Percentiles rank a stretch among this genome's conserved stretches.
Evolutionary conservation across 2,888 invertebrate genomes (phyloP).

Genomic region (Drosophila merina): DNA sequence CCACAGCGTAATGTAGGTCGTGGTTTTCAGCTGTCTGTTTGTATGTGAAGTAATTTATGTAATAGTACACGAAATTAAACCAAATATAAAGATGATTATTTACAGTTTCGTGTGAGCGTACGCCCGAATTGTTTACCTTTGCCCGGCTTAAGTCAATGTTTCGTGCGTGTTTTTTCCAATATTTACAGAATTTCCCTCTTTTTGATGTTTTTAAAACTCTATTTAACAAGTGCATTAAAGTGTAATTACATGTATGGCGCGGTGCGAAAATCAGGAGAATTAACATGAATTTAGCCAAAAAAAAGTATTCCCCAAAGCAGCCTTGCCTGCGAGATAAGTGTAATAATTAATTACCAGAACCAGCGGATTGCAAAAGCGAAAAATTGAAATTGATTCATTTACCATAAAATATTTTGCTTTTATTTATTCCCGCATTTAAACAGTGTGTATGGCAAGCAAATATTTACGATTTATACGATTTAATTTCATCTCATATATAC

Average conservation of each 20-base stretch:
- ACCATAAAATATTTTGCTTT: slow-evolving; percentile 56
- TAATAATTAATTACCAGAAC: slow-evolving; percentile 25
- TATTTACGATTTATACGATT: slow-evolving; percentile 61
- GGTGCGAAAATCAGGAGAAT: slow-evolving; percentile 17
- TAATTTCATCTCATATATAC: slow-evolving; percentile 41
- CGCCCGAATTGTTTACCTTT: slow-evolving; percentile 25
- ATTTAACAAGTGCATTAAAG: slow-evolving; percentile 47
- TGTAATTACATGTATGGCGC: slow-evolving; percentile 46
- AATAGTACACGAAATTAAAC: slow-evolving; percentile 36
- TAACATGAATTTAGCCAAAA: slow-evolving; percentile 32
- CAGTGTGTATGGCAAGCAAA: slow-evolving; percentile 47
- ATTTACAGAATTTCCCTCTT: slow-evolving; percentile 12
- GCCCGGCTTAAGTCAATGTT: slow-evolving; percentile 28
- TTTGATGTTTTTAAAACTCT: slow-evolving; percentile 17
- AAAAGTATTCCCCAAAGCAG: not conserved
- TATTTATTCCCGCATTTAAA: slow-evolving; percentile 57
- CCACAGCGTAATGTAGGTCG: slow-evolving; percentile 64
- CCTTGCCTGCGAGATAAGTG: not conserved
- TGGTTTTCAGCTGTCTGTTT: slow-evolving; percentile 27
- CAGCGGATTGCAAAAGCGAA: slow-evolving; percentile 40
- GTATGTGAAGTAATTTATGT: slow-evolving; percentile 21
- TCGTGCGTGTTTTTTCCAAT: slow-evolving; percentile 4
- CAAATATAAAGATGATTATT: slow-evolving; percentile 47
- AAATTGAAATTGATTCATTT: slow-evolving; percentile 67
- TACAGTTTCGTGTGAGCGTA: slow-evolving; percentile 18